A percentile compares a stretch with the other conserved stretches of the same genome.
These are phyloP conservation scores for Drosophila sp. DNA, from an alignment of 1,140 invertebrate genomes.

Conservation along the genomic window DNA sequence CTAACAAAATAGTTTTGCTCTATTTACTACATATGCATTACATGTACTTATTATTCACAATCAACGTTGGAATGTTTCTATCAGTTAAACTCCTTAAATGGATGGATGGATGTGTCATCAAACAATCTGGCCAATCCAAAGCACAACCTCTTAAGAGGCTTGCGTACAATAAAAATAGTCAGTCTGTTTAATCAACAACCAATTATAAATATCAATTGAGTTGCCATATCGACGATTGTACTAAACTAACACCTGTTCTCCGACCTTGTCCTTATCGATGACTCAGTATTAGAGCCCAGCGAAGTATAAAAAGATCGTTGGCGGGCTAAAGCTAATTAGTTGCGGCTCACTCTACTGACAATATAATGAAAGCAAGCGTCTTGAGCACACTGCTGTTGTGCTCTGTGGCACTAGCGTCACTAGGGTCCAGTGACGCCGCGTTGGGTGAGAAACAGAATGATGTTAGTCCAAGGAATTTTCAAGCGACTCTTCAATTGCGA, in stretches of 20 bases:
- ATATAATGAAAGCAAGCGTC: background rate
- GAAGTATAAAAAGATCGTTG: background rate
- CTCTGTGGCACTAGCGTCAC: background rate
- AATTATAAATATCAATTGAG: constrained; percentile 9
- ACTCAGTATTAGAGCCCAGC: background rate
- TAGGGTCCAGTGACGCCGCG: background rate
- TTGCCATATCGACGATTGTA: constrained; percentile 5
- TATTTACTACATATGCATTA: no score
- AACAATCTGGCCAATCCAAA: background rate
- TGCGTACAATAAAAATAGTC: background rate
- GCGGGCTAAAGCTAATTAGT: background rate
- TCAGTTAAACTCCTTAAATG: background rate
- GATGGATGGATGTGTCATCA: constrained; percentile 1
- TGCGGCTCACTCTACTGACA: background rate
- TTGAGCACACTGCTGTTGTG: background rate
- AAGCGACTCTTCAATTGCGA: background rate
- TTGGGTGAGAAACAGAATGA: background rate
- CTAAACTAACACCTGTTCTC: background rate
- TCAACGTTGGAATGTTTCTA: background rate
- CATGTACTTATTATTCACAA: background rate
- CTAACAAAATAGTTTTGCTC: no score
- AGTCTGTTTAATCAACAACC: constrained; percentile 5
- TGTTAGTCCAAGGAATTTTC: background rate
- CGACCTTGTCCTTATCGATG: constrained; percentile 4
- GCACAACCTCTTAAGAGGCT: background rate